These are phyloP conservation scores for Hybognathus amarus DNA, from an alignment of 2,797 vertebrate species.

Conservation along the genomic window DNA sequence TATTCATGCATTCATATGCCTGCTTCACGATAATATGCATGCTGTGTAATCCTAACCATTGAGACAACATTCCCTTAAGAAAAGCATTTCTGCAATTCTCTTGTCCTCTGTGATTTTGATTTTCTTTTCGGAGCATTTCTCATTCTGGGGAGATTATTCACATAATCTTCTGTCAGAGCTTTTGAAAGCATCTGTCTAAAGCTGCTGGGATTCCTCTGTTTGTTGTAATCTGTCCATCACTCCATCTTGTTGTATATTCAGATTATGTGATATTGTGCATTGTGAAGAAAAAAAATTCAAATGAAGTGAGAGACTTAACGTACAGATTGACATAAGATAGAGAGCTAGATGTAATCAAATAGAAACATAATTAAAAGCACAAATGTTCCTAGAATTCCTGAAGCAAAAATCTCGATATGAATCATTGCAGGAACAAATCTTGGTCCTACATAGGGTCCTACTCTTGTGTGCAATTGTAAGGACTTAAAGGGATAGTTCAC, in stretches of 20 bases:
- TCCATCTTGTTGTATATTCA: constrained; percentile 30
- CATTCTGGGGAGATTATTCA: constrained; percentile 69
- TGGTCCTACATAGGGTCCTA: too few relatives aligned
- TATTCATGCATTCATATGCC: too few relatives aligned
- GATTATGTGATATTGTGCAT: constrained; percentile 18
- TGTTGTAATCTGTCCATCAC: constrained; percentile 60
- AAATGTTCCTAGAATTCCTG: neutral
- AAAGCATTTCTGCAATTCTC: neutral
- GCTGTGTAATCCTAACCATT: neutral
- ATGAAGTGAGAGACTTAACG: neutral
- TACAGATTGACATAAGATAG: neutral
- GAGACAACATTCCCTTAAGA: neutral
- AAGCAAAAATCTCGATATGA: neutral
- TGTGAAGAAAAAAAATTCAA: neutral
- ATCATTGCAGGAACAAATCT: neutral
- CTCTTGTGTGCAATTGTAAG: neutral
- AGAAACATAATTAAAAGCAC: neutral
- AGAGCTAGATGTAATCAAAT: neutral
- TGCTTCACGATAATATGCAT: neutral
- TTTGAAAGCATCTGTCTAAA: constrained; percentile 67
- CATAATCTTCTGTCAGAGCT: constrained; percentile 72
- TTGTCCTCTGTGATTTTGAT: constrained; percentile 1
- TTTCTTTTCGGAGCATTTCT: constrained; percentile 12
- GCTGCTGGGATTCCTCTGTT: constrained; percentile 25
- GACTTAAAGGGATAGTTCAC: neutral